Evolutionary conservation across 2,888 invertebrate species (phyloP), one percentile per base, ranked within the genome.

Genomic region (Chrysina gloriosa): DNA sequence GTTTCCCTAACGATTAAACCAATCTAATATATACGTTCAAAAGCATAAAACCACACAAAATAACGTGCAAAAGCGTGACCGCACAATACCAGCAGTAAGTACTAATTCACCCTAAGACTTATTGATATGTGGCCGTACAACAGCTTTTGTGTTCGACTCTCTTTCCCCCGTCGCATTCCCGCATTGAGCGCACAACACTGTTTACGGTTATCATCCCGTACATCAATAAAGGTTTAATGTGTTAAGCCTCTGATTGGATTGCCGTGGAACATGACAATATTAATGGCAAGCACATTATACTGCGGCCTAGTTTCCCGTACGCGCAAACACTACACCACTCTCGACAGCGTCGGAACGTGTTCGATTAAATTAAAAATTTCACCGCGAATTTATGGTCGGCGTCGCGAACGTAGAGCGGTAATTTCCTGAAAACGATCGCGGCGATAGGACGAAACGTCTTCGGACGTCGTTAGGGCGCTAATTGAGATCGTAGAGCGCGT

Each of bases 221-320:
- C 34, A 56, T 56, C 56, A 56, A 34, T 36, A 56, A 34, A 34
- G 36, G 34, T 56, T 56, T 56, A 56, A 36, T 56, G 36, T 56
- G 56, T 21, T 36, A 34, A 56, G 56, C 56, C 56, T 23, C 21
- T 36, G 56, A 56, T 56, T 56, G 56, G 34, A 56, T 56, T 36
- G 36, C 56, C 56, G 56, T 21, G 23, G 36, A 56, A 56, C 56
- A 56, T 56, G 56, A 19, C 34, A 36, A 36, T 56, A 56, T 56
- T 56, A 56, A 56, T 56, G 56, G 36, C 36, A 50, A 27, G 27
- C 50, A 16, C 29, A 29, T 50, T 50, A 50, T 27, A 50, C 27
- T 27, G 50, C 50, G 50, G 50, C 16, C 50, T 29, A 50, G 29
- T 11, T n/a, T 50, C 50, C 50, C 9, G 21, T 16, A 16, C 21